Percentiles rank a stretch among this genome's conserved stretches.
Conservation (phyloP, 1,140 invertebrate genomes). For the Dolichoris vasculosae region DNA sequence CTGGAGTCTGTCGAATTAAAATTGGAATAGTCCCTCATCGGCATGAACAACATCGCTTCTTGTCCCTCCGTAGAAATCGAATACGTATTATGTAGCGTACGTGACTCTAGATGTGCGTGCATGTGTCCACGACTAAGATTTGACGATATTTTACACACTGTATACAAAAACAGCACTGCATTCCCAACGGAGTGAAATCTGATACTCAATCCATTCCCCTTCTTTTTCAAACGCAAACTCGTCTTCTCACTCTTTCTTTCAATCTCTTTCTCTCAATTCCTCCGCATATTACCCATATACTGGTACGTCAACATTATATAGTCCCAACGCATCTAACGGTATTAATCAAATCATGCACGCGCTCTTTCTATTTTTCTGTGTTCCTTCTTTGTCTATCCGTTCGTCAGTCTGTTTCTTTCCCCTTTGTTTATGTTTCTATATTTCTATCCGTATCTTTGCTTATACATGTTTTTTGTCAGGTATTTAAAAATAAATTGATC, state of each 20-base stretch:
- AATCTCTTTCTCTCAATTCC: slow-evolving; percentile 18
- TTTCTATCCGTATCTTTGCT: neutral
- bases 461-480: neutral
- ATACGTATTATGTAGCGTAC: slow-evolving; percentile 22
- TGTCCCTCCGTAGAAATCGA: neutral
- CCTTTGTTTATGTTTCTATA: neutral
- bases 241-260: neutral
- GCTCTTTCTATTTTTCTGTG: neutral
- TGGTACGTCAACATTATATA: neutral
- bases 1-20: slow-evolving; percentile 8
- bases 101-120: slow-evolving; percentile 5
- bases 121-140: neutral
- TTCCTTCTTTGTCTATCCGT: neutral
- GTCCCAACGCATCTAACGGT: slow-evolving; percentile 1
- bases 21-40: neutral
- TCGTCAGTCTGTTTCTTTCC: neutral
- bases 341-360: neutral
- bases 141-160: slow-evolving; percentile 62
- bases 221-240: neutral
- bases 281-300: neutral
- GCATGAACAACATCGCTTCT: neutral
- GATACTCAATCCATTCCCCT: slow-evolving; percentile 52
- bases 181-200: slow-evolving; percentile 61
- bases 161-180: slow-evolving; percentile 55
- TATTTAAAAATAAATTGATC: neutral